phyloP scores from a whole-genome alignment of 1,140 invertebrate genomes.

The Yoshiicerus persimilis region DNA sequence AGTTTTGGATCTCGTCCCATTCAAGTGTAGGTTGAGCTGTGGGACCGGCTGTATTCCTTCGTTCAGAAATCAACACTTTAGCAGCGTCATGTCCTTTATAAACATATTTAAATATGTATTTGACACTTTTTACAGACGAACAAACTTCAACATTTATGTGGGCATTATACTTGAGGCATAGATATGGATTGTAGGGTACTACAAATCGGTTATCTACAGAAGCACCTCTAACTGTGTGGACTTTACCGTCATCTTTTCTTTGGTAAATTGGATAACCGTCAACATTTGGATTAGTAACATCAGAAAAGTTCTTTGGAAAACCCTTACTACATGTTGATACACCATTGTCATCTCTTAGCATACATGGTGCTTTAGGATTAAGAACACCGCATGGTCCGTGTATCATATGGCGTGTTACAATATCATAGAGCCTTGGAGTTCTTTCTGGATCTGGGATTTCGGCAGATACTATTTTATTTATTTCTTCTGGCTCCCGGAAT shows the following conservation, averaged over 20 bases:
- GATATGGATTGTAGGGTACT: slow-evolving; percentile 59
- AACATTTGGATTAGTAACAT: slow-evolving; percentile 50
- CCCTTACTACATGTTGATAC: slow-evolving; percentile 51
- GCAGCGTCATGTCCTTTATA: slow-evolving; percentile 47
- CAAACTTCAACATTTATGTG: slow-evolving; percentile 60
- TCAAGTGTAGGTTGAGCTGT: neutral
- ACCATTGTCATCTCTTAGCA: too few species aligned
- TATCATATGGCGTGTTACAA: slow-evolving; percentile 50
- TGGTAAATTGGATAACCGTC: slow-evolving; percentile 54
- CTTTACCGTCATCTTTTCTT: neutral
- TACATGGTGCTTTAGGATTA: too few species aligned
- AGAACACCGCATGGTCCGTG: too few species aligned
- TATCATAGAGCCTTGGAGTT: slow-evolving; percentile 47
- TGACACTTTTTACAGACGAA: slow-evolving; percentile 58
- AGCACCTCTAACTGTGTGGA: neutral
- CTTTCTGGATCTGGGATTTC: slow-evolving; percentile 55
- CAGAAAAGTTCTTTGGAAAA: slow-evolving; percentile 46
- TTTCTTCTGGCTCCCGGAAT: slow-evolving; percentile 28
- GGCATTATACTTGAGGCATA: slow-evolving; percentile 57
- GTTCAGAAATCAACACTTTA: neutral
- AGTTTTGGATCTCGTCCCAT: slow-evolving; percentile 49
- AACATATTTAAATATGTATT: slow-evolving; percentile 55
- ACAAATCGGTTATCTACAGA: slow-evolving; percentile 58
- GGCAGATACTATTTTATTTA: slow-evolving; percentile 53
- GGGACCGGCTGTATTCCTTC: too few species aligned